Conservation (phyloP, 2,888 invertebrate species). For the Dione vanillae region DNA sequence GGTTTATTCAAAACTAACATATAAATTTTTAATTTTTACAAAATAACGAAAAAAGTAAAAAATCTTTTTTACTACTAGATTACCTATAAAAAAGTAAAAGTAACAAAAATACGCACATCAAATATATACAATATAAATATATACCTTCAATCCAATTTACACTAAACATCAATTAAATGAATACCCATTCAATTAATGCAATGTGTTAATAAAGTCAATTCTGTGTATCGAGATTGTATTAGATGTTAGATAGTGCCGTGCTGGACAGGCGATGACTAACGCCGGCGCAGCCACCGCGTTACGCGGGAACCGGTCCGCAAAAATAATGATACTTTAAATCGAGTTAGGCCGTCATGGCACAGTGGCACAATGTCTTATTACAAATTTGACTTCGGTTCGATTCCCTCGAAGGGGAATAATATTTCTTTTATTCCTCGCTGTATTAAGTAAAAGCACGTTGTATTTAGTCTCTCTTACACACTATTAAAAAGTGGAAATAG, state of each 20-base stretch:
- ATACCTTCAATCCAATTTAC: no score
- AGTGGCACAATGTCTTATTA: background rate
- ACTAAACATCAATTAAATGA: background rate
- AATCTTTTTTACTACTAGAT: no score
- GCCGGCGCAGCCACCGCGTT: constrained; percentile 49
- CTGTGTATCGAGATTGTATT: constrained; percentile 17
- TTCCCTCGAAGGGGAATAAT: background rate
- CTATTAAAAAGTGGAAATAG: no score
- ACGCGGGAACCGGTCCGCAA: constrained; percentile 50
- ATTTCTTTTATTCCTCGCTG: background rate
- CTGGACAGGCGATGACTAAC: constrained; percentile 51
- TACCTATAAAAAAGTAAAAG: no score
- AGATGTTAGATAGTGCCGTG: constrained; percentile 35
- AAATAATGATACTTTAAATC: constrained; percentile 45
- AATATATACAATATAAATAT: background rate
- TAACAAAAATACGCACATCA: background rate
- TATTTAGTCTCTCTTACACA: no score
- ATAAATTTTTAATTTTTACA: no score
- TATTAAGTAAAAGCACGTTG: no score
- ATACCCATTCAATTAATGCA: background rate
- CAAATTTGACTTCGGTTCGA: background rate
- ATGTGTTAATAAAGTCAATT: constrained; percentile 15
- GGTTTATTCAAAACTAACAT: no score
- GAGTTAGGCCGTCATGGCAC: constrained; percentile 27
- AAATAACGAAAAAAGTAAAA: no score